A percentile compares a stretch with the other conserved stretches of the same genome.
These are phyloP conservation scores for Lagocephalus sceleratus DNA, from an alignment of 2,797 vertebrate species.

Conservation along the genomic window DNA sequence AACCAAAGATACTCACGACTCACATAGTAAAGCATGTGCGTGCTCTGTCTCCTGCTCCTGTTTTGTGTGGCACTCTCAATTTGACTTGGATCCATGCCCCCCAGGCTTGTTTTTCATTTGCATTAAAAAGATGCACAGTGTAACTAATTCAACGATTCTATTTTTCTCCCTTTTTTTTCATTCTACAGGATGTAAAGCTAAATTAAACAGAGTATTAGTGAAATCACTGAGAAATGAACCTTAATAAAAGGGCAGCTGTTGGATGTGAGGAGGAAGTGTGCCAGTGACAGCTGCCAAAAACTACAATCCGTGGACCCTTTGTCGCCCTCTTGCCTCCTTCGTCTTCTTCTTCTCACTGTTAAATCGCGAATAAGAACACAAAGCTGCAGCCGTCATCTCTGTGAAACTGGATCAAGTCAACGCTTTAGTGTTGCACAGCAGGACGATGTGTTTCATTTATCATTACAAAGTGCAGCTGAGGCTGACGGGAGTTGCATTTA, in stretches of 20 bases:
- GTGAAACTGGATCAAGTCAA: too few species aligned
- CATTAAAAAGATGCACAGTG: conserved; percentile 8
- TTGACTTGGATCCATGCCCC: conserved; percentile 17
- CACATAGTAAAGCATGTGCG: conserved; percentile 1
- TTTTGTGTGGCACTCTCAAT: conserved; percentile 5
- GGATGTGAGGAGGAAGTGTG: conserved; percentile 6
- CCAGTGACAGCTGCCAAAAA: conserved; percentile 28
- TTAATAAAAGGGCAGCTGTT: background rate
- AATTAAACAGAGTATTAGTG: background rate
- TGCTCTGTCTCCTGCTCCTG: background rate
- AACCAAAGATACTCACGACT: background rate
- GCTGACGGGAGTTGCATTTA: background rate
- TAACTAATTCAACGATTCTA: background rate
- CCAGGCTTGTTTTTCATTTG: conserved; percentile 14
- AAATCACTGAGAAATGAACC: background rate
- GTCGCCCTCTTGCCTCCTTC: conserved; percentile 5
- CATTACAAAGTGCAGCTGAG: background rate
- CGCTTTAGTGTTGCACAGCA: too few species aligned
- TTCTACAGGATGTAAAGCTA: conserved; percentile 1
- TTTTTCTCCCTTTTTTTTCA: background rate
- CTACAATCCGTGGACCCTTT: conserved; percentile 14
- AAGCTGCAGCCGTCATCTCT: background rate
- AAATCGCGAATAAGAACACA: conserved; percentile 5
- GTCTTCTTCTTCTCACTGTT: background rate
- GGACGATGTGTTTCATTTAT: too few species aligned